Conservation (phyloP, 2,797 vertebrate genomes). For the Gephyroberyx darwinii region DNA sequence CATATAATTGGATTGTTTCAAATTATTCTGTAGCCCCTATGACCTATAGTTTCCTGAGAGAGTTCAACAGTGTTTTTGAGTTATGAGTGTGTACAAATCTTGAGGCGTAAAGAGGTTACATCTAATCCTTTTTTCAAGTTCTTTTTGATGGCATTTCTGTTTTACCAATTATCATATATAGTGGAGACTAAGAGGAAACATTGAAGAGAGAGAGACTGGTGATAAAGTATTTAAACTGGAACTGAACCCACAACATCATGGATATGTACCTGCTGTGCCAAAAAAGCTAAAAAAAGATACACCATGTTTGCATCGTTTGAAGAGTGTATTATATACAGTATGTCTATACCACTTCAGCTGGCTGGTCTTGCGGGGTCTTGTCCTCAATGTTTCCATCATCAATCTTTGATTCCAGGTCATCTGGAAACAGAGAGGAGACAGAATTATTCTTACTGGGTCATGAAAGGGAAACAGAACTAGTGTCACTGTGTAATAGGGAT, state of each 20-base stretch:
- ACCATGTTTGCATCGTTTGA: neutral
- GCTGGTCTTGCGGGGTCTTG: conserved; percentile 47
- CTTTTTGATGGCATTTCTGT: neutral
- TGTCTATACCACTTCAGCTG: conserved; percentile 60
- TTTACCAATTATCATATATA: neutral
- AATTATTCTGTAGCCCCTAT: neutral
- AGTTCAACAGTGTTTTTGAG: neutral
- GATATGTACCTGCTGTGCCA: neutral
- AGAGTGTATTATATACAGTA: neutral
- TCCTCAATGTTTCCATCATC: conserved; percentile 51
- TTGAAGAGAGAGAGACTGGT: neutral
- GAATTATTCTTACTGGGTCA: neutral
- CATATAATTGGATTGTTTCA: conserved; percentile 20
- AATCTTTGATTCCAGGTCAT: conserved; percentile 62
- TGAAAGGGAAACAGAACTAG: neutral
- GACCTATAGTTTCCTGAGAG: conserved; percentile 9
- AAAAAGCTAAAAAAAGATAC: neutral
- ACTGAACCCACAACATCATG: neutral
- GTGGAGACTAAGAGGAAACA: neutral
- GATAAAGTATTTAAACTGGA: neutral
- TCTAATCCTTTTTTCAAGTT: neutral
- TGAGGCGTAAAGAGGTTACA: neutral
- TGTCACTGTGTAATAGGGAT: neutral
- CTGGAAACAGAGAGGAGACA: conserved; percentile 48
- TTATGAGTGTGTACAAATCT: conserved; percentile 12